Evolutionary conservation across 2,888 invertebrate genomes (phyloP).

Genomic region (Anticlea derivata): DNA sequence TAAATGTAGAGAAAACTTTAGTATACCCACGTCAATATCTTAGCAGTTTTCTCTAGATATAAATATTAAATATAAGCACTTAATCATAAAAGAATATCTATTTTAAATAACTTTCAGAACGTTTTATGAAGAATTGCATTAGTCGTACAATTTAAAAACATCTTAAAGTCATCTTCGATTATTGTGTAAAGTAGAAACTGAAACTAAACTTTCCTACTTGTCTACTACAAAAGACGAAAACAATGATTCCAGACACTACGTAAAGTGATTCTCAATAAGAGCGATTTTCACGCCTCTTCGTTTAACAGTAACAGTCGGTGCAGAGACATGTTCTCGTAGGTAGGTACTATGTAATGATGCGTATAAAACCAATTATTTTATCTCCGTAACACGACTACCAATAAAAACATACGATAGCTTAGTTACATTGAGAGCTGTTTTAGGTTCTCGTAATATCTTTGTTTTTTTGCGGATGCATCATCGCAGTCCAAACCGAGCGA

Average conservation of each 20-base stretch:
- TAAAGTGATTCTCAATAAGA: slow-evolving; percentile 17
- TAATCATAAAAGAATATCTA: no score
- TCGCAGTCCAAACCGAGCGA: slow-evolving; percentile 10
- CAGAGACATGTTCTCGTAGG: slow-evolving; percentile 23
- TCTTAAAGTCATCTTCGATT: not conserved
- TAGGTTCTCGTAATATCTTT: slow-evolving; percentile 26
- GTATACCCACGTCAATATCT: no score
- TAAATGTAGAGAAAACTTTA: no score
- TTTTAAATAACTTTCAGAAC: no score
- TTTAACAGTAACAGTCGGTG: slow-evolving; percentile 17
- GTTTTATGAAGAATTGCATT: no score
- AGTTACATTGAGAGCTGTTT: slow-evolving; percentile 23
- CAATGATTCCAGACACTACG: slow-evolving; percentile 3
- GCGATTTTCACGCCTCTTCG: slow-evolving; percentile 16
- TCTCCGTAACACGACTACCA: slow-evolving; percentile 43
- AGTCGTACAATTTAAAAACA: no score
- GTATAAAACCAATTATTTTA: slow-evolving; percentile 52
- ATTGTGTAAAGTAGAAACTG: not conserved
- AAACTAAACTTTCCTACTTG: no score
- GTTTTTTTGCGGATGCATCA: slow-evolving; percentile 31
- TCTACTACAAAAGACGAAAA: not conserved
- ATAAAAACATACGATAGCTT: slow-evolving; percentile 38
- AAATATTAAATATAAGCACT: no score
- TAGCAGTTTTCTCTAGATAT: no score
- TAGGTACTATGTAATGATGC: slow-evolving; percentile 42